A percentile compares a stretch with the other conserved stretches of the same genome.
These are phyloP conservation scores for Agonopterix subpropinquella DNA, from an alignment of 2,888 invertebrate species.

Conservation along the genomic window DNA sequence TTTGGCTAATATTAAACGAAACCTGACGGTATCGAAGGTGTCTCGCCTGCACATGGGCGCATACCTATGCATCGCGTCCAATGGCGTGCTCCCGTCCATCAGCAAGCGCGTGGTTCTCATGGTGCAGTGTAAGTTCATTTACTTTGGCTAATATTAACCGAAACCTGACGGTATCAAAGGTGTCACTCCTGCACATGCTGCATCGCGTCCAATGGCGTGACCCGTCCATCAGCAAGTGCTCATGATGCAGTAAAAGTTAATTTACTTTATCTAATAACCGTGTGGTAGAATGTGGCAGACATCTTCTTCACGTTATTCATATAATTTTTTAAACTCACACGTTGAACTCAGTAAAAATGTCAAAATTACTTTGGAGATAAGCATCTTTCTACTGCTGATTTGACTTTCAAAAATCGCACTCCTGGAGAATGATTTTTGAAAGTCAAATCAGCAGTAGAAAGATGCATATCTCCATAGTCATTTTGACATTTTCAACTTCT, in stretches of 20 bases:
- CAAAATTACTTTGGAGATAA: too few species aligned
- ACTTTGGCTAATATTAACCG: too few species aligned
- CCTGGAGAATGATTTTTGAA: too few species aligned
- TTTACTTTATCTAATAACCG: conserved; percentile 42
- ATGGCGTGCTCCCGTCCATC: conserved; percentile 69
- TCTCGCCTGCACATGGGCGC: conserved; percentile 88
- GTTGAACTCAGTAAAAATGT: too few species aligned
- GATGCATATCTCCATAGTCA: too few species aligned
- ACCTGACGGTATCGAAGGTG: conserved; percentile 90
- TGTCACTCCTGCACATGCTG: conserved; percentile 70
- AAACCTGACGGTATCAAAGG: conserved; percentile 77
- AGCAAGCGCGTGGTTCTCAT: conserved; percentile 81
- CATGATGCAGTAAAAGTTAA: conserved; percentile 82
- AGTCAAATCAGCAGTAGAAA: too few species aligned
- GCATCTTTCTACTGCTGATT: too few species aligned
- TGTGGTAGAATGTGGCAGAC: conserved; percentile 21
- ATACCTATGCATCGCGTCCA: too few species aligned
- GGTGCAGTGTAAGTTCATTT: conserved; percentile 79
- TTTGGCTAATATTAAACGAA: conserved; percentile 19
- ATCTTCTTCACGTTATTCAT: too few species aligned
- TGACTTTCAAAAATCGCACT: too few species aligned
- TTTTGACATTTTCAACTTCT: too few species aligned
- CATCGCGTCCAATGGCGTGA: conserved; percentile 94
- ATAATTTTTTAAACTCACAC: too few species aligned
- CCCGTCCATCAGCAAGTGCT: conserved; percentile 93